Percentiles rank a stretch among this genome's conserved stretches.
These are phyloP conservation scores for Drosophila fulvimacula DNA, from an alignment of 2,888 invertebrate genomes.

Conservation along the genomic window DNA sequence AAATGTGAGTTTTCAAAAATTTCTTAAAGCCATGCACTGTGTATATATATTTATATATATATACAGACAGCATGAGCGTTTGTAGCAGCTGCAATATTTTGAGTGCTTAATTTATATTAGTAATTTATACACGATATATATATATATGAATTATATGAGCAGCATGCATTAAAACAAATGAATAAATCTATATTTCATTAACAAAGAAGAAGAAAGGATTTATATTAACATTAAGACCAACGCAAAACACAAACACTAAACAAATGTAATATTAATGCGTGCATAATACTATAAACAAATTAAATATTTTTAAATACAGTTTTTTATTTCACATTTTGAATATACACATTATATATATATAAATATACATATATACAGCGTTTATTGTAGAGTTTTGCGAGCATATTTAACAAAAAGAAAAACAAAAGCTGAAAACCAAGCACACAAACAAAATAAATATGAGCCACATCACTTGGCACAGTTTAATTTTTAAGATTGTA, in stretches of 20 bases:
- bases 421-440: conserved; percentile 64
- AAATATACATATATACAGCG: conserved; percentile 54
- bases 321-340: conserved; percentile 76
- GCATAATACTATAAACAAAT: conserved; percentile 62
- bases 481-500: conserved; percentile 73
- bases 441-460: conserved; percentile 52
- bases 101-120: conserved; percentile 80
- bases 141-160: conserved; percentile 38
- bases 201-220: conserved; percentile 40
- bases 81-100: conserved; percentile 73
- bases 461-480: conserved; percentile 65
- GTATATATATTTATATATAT: conserved; percentile 37
- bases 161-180: conserved; percentile 55
- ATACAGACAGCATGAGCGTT: conserved; percentile 50
- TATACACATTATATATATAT: conserved; percentile 67
- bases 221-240: conserved; percentile 58
- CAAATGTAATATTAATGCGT: conserved; percentile 42
- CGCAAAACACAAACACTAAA: conserved; percentile 40
- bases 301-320: conserved; percentile 74
- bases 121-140: conserved; percentile 72
- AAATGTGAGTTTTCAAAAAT: conserved; percentile 41
- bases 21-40: conserved; percentile 31
- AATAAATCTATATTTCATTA: conserved; percentile 51
- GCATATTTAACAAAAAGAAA: conserved; percentile 63
- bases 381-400: conserved; percentile 78